Percentiles rank a stretch among this genome's conserved stretches.
Evolutionary conservation across 2,888 invertebrate genomes (phyloP).

Genomic region (Nebria brevicollis): DNA sequence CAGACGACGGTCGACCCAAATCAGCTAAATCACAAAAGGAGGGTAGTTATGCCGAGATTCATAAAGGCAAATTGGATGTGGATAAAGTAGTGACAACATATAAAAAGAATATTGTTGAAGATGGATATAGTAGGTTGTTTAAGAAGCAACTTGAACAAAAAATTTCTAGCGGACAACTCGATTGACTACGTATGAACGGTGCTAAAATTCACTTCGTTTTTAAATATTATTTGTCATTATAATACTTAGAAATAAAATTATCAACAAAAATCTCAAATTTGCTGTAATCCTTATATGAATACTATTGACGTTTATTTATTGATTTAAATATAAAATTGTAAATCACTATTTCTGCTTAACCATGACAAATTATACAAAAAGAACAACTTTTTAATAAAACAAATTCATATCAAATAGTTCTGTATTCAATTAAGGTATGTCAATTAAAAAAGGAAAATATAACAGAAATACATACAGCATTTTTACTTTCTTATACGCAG

Average conservation of each 20-base stretch:
- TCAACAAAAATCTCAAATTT: no score
- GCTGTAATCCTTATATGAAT: no score
- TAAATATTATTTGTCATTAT: neutral
- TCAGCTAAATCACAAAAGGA: neutral
- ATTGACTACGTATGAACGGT: neutral
- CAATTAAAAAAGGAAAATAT: no score
- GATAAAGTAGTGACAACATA: conserved; percentile 17
- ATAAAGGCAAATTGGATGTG: conserved; percentile 10
- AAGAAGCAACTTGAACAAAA: neutral
- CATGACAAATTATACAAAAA: no score
- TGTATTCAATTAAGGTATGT: no score
- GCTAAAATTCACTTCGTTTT: neutral
- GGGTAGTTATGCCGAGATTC: conserved; percentile 16
- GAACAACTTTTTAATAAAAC: no score
- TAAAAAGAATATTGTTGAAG: neutral
- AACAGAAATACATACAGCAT: no score
- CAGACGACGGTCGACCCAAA: neutral
- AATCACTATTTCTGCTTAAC: no score
- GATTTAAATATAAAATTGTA: no score
- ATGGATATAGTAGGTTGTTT: neutral
- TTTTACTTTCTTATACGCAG: no score
- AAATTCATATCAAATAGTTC: no score
- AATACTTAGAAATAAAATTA: neutral
- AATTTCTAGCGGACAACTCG: neutral
- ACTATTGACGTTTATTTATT: no score